Evolutionary conservation across 2,888 invertebrate species (phyloP).

Genomic region (Idaea aversata): DNA sequence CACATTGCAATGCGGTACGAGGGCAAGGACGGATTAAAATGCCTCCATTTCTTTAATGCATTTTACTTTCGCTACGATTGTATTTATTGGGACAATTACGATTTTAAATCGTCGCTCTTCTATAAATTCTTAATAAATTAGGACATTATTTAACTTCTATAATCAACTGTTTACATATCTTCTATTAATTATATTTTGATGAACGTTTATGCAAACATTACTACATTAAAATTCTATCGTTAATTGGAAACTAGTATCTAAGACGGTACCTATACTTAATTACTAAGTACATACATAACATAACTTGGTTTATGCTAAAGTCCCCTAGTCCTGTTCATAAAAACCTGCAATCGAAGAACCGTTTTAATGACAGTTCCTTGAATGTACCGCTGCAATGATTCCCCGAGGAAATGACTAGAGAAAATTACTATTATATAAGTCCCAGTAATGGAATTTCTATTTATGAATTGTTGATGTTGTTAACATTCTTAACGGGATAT

Average conservation of each 20-base stretch:
- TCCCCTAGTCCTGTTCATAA: slow-evolving; percentile 43
- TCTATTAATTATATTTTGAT: too few species aligned
- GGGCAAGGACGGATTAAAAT: slow-evolving; percentile 47
- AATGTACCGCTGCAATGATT: slow-evolving; percentile 51
- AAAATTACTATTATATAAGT: slow-evolving; percentile 63
- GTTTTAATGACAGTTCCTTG: slow-evolving; percentile 73
- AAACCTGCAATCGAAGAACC: slow-evolving; percentile 62
- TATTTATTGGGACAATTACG: neutral
- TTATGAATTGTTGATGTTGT: slow-evolving; percentile 24
- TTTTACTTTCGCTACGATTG: slow-evolving; percentile 19
- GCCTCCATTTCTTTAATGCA: slow-evolving; percentile 34
- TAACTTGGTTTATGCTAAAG: slow-evolving; percentile 28
- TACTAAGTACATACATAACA: neutral
- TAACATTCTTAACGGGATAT: slow-evolving; percentile 21
- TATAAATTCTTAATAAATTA: neutral
- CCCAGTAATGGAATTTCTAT: slow-evolving; percentile 29
- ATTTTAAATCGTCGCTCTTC: neutral
- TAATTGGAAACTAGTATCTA: neutral
- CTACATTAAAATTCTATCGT: slow-evolving; percentile 13
- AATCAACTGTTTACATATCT: too few species aligned
- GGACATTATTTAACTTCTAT: too few species aligned
- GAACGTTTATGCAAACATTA: too few species aligned
- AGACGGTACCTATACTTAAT: neutral
- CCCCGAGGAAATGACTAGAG: slow-evolving; percentile 56
- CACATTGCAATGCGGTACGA: slow-evolving; percentile 46